A percentile compares a stretch with the other conserved stretches of the same genome.
phyloP scores from a whole-genome alignment of 2,113 vertebrate genomes.

The Hippolais icterina region DNA sequence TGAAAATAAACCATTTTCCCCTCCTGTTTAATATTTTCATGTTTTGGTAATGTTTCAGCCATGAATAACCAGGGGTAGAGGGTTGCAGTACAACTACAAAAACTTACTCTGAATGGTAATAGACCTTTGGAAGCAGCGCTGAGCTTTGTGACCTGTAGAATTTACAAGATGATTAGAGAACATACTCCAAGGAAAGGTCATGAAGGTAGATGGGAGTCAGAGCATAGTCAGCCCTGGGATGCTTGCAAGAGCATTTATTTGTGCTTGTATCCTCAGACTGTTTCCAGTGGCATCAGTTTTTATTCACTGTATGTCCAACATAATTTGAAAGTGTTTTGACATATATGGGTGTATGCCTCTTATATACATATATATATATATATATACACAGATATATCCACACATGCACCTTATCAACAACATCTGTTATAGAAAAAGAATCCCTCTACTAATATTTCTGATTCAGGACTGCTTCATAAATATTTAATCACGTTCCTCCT shows the following conservation, averaged over 20 bases:
- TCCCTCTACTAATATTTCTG: not conserved
- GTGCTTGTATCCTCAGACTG: not conserved
- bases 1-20: rapidly evolving
- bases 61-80: not conserved
- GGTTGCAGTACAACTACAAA: not conserved
- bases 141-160: not conserved
- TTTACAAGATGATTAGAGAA: not conserved
- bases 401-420: not conserved
- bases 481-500: not conserved
- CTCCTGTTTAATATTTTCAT: not conserved
- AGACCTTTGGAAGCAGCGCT: not conserved
- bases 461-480: not conserved
- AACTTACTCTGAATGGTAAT: not conserved
- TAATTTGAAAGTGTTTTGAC: not conserved
- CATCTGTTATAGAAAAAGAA: not conserved
- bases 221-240: not conserved
- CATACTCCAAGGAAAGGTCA: not conserved
- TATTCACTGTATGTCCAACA: not conserved
- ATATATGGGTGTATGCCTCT: not conserved
- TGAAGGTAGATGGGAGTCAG: not conserved
- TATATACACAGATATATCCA: not conserved
- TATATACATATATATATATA: not conserved
- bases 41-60: not conserved
- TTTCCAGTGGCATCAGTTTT: not conserved
- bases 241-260: not conserved